Conservation (phyloP, 2,113 vertebrate genomes). For the Xiphias gladius region DNA sequence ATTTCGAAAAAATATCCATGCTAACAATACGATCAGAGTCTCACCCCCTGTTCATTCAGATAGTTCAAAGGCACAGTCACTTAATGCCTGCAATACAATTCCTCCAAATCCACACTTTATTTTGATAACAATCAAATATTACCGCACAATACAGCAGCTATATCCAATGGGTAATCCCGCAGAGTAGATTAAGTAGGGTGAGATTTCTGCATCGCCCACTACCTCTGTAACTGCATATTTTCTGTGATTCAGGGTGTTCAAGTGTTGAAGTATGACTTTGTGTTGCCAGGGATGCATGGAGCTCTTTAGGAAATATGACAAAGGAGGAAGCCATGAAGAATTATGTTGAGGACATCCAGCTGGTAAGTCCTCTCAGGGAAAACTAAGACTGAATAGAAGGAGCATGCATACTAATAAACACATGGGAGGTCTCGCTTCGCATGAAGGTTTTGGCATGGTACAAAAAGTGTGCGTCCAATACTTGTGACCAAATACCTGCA, state of each 20-base stretch:
- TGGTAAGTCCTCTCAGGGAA: slow-evolving; percentile 83
- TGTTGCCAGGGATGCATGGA: slow-evolving; percentile 94
- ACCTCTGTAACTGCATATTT: not conserved
- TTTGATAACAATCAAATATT: not conserved
- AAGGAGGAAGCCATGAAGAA: slow-evolving; percentile 96
- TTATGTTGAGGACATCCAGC: slow-evolving; percentile 97
- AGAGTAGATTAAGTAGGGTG: not conserved
- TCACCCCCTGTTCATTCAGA: no score
- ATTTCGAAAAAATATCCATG: not conserved
- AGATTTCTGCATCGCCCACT: no score
- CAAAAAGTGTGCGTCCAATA: not conserved
- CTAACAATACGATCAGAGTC: not conserved
- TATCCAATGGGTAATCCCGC: not conserved
- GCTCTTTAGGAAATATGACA: slow-evolving; percentile 92
- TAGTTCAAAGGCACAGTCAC: not conserved
- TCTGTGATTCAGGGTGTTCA: not conserved
- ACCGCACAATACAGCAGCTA: not conserved
- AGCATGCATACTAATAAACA: slow-evolving; percentile 22
- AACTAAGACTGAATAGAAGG: slow-evolving; percentile 18
- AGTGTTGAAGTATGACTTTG: slow-evolving; percentile 43
- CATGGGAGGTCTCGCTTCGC: not conserved
- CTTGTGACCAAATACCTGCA: not conserved
- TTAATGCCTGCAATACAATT: not conserved
- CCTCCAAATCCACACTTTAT: not conserved
- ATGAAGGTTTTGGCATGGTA: not conserved